Percentiles rank a stretch among this genome's conserved stretches.
phyloP scores from a whole-genome alignment of 2,888 invertebrate genomes.

The Drepana falcataria region DNA sequence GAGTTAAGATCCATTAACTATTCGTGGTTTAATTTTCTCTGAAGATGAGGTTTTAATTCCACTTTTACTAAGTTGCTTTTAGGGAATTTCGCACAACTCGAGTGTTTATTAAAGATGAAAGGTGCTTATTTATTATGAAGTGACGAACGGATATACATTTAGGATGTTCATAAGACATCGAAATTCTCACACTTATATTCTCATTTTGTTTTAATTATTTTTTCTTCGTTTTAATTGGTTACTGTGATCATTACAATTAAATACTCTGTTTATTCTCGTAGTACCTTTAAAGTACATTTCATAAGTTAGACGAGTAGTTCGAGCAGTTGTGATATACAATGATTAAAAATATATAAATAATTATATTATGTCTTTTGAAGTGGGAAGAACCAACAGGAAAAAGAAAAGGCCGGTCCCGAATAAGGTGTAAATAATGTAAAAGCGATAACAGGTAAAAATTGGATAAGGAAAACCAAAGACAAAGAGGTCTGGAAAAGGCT shows the following conservation, averaged over 20 bases:
- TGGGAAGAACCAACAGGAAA: no score
- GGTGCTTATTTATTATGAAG: slow-evolving; percentile 24
- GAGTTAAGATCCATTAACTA: slow-evolving; percentile 72
- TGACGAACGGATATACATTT: slow-evolving; percentile 7
- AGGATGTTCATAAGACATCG: not conserved
- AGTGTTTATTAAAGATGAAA: slow-evolving; percentile 42
- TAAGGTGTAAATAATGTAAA: no score
- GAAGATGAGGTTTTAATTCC: slow-evolving; percentile 63
- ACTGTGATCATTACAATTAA: no score
- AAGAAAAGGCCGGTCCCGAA: no score
- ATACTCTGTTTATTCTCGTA: no score
- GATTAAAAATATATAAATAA: not conserved
- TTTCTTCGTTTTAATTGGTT: no score
- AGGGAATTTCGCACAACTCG: slow-evolving; percentile 28
- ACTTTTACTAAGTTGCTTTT: slow-evolving; percentile 44
- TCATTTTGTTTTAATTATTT: no score
- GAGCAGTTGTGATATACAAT: not conserved
- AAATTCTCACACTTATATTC: no score
- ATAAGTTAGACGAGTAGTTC: no score
- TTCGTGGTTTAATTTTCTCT: slow-evolving; percentile 66
- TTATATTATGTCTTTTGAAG: not conserved
- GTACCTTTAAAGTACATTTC: not conserved
- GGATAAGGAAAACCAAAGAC: no score
- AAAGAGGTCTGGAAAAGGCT: no score
- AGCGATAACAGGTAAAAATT: no score